Evolutionary conservation across 2,113 vertebrate species (phyloP), one percentile per base, ranked within the genome.

Genomic region (Cebus imitator): DNA sequence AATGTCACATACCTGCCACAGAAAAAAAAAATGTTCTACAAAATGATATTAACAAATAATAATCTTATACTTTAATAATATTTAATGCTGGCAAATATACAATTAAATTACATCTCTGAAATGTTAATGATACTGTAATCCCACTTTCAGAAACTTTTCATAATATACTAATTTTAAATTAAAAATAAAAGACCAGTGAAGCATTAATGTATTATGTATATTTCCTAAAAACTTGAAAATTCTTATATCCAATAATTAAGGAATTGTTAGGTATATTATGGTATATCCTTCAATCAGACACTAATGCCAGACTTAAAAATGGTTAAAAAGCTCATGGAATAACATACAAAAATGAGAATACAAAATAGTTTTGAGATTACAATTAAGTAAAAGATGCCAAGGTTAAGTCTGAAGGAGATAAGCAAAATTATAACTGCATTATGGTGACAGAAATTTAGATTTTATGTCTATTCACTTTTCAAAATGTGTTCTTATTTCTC

Each of bases 171-270:
- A 92, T 32, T 64, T 96, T 87, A 86, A 76, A 45, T 92, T 90
- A 87, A 90, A 92, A 89, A 76, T 64, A 89, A 79, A 96, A 88
- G 43, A 1, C 18, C 5, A 88, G 23, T 64, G 18, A 23, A 45
- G 18, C 32, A 76, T 55, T 80, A 61, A 52, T 48, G 1, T 81
- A 48, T 76, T 68, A 45, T 58, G 2, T 20, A 8, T 50, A 83
- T 43, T 92, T 83, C 20, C 45, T 58, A 87, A 91, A 92, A 91
- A 50, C 68, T 35, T 52, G 27, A 91, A 96, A 95, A 92, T 43
- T 70, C 4, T 30, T 40, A 86, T 16, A 83, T 66, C 9, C 16
- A 90, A 86, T 9, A 55, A 37, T 81, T 78, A 92, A 78, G 8
- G 40, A 61, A 90, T 48, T 43, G 11, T n/a, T 92, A 72, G 86